phyloP scores from a whole-genome alignment of 2,888 invertebrate genomes.

The Nasonia oneida region DNA sequence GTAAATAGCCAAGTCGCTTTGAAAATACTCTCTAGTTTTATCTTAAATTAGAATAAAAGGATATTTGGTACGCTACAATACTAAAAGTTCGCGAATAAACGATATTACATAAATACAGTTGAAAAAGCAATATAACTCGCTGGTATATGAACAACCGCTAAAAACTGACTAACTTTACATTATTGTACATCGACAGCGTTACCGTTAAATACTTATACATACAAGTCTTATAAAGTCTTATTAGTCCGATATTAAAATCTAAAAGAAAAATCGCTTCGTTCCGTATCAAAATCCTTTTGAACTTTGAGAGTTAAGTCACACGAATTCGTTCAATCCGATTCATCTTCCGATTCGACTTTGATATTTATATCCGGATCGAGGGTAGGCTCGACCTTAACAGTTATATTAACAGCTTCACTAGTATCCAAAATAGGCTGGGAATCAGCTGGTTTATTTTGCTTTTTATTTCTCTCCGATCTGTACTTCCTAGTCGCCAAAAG shows the following conservation, averaged over 20 bases:
- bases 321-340: background rate
- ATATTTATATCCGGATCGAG: conserved; percentile 46
- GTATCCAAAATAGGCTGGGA: background rate
- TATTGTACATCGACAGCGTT: background rate
- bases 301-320: background rate
- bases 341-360: conserved; percentile 43
- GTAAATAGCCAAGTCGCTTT: background rate
- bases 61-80: conserved; percentile 2
- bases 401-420: conserved; percentile 31
- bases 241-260: background rate
- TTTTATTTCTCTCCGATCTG: conserved; percentile 12
- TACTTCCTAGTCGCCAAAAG: conserved; percentile 54
- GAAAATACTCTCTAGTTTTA: background rate
- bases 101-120: background rate
- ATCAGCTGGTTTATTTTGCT: background rate
- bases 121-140: background rate
- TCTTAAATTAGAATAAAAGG: background rate
- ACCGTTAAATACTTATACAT: background rate
- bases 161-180: background rate
- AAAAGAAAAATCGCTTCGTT: no score
- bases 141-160: background rate
- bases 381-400: conserved; percentile 37
- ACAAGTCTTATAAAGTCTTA: background rate
- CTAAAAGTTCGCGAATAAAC: background rate
- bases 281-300: background rate